phyloP scores from a whole-genome alignment of 92 coral and sea anemone species.

The Parazoanthus swiftii region DNA sequence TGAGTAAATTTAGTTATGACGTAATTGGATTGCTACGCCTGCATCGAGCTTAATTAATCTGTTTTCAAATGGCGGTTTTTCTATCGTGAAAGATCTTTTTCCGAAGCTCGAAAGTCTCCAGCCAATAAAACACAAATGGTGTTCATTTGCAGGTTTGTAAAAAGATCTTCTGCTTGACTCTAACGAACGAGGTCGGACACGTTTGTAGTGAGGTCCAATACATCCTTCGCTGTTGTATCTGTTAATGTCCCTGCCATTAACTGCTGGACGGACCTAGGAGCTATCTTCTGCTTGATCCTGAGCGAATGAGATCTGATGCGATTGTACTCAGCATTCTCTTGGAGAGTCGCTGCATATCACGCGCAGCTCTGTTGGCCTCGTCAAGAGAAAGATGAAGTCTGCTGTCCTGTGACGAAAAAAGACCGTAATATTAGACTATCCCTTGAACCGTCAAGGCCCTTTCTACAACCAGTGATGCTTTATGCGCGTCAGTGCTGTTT shows the following conservation, averaged over 20 bases:
- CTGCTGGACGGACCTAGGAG: background rate
- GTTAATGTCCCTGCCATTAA: background rate
- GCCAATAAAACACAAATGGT: background rate
- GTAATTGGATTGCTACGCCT: background rate
- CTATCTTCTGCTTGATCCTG: constrained; percentile 53
- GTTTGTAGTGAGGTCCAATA: background rate
- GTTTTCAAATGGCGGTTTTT: background rate
- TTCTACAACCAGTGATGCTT: too few relatives aligned
- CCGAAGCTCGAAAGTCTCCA: background rate
- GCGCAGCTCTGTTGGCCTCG: constrained; percentile 93
- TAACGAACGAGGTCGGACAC: background rate
- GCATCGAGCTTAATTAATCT: background rate
- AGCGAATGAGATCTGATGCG: constrained; percentile 81
- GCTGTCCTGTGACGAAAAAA: constrained; percentile 56
- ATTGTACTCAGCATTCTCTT: constrained; percentile 84
- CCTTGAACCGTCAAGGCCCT: background rate
- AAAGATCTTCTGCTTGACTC: background rate
- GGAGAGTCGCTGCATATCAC: constrained; percentile 88
- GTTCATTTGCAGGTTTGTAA: too few relatives aligned
- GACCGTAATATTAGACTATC: too few relatives aligned
- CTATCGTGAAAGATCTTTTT: background rate
- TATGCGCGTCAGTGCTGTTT: too few relatives aligned
- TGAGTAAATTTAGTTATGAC: background rate
- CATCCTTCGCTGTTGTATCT: too few relatives aligned
- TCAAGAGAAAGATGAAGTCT: constrained; percentile 84